Conservation (phyloP, 2,888 invertebrate genomes). For the Parasteatoda lunata region DNA sequence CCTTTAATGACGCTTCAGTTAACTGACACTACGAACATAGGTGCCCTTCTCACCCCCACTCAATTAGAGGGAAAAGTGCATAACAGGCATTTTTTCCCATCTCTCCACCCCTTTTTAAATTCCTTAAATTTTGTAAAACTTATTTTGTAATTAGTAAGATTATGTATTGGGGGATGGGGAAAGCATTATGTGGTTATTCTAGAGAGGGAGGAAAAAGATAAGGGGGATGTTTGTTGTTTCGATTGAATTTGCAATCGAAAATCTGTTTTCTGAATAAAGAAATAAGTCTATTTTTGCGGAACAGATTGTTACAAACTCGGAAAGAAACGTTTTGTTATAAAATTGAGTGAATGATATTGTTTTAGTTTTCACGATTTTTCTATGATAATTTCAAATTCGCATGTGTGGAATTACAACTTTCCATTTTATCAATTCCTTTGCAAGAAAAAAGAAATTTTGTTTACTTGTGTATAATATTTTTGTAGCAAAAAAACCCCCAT, state of each 20-base stretch:
- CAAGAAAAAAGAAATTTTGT: too few relatives aligned
- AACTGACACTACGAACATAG: slow-evolving; percentile 4
- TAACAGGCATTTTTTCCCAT: slow-evolving; percentile 23
- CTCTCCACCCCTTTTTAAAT: slow-evolving; percentile 2
- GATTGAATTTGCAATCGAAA: too few relatives aligned
- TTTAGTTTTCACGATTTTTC: too few relatives aligned
- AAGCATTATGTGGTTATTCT: slow-evolving; percentile 8
- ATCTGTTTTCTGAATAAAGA: too few relatives aligned
- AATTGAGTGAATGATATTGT: too few relatives aligned
- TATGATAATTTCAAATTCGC: too few relatives aligned
- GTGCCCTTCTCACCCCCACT: neutral
- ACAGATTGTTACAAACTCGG: neutral
- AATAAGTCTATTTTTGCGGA: neutral
- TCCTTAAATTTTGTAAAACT: too few relatives aligned
- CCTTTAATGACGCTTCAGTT: slow-evolving; percentile 26
- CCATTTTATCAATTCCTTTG: too few relatives aligned
- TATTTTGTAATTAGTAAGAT: slow-evolving; percentile 35
- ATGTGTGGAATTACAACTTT: too few relatives aligned
- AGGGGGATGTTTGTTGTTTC: neutral
- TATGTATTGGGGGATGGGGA: neutral
- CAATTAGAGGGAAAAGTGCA: slow-evolving; percentile 26
- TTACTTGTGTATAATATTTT: too few relatives aligned
- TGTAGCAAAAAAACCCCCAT: too few relatives aligned
- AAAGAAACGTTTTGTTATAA: neutral
- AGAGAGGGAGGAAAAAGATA: neutral